Base-by-base conservation (phyloP, 2,797 vertebrate species). In the Cirrhinus mrigala region DNA sequence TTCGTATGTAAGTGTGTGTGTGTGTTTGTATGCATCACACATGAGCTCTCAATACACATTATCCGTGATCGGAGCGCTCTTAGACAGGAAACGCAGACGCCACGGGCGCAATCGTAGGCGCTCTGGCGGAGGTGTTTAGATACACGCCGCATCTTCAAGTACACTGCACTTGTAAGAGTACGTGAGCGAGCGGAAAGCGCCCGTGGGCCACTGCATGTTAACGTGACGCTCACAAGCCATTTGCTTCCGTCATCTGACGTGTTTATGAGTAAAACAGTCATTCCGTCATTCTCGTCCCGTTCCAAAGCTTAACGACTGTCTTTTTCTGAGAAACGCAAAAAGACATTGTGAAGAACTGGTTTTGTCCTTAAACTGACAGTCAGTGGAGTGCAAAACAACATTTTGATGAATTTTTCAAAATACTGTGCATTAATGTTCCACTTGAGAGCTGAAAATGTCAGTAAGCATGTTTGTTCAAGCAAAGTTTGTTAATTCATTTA, bases 31-130 rank as follows among this genome's bases (percentile, higher is more conserved):
- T 90, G 75, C 71, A 79, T 84, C 73, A 76, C 62, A 66, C 78
- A 78, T 15, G 74, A 77, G 70, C 79, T 88, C 70, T 24, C 79
- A 84, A 56, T 62, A 20, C 76, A 46, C n/a, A 40, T 64, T 27
- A 83, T 29, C 37, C 24, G 27, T 16, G 18, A 33, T 60, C 76
- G 82, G 77, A 89, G 82, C 81, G 87, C 90, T 54, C 84, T 62
- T 29, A 68, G 71, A 33, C 81, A 74, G 56, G 37, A 74, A 62
- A 73, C 29, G 27, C 12, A 62, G 11, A 27, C 2, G 7, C 54
- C 20, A 22, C 54, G 7, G 48, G 27, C 50, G 48, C 70, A 68
- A 70, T 79, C 37, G 83, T 81, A 73, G 79, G 79, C 1, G 27
- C 75, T 77, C 58, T 33, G 50, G 58, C 37, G 82, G 60, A 50